Evolutionary conservation across 64 coral and sea anemone genomes (phyloP).

Genomic region (Catalaphyllia jardinei): DNA sequence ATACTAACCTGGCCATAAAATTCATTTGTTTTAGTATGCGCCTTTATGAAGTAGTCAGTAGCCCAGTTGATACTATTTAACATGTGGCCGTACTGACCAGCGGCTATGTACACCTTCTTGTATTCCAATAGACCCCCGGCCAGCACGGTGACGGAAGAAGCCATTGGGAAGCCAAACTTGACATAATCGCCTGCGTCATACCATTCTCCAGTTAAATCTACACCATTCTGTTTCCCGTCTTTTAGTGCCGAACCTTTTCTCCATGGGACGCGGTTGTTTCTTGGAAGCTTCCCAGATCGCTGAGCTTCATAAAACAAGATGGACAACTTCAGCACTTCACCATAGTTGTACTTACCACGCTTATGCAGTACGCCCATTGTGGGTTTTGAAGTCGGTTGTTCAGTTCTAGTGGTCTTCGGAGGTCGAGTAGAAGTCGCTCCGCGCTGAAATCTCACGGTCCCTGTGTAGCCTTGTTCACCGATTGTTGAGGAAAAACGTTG

Average conservation of each 20-base stretch:
- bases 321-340: conserved; percentile 71
- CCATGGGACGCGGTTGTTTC: conserved; percentile 82
- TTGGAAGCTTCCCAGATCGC: conserved; percentile 83
- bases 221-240: conserved; percentile 61
- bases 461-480: conserved; percentile 13
- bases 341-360: conserved; percentile 54
- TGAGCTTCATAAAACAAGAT: conserved; percentile 97
- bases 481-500: background rate
- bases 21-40: conserved; percentile 72
- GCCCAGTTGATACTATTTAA: conserved; percentile 93
- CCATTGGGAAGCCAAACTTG: conserved; percentile 97
- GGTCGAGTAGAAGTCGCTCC: background rate
- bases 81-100: conserved; percentile 67
- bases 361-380: background rate
- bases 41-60: conserved; percentile 94
- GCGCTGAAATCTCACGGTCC: conserved; percentile 33
- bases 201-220: conserved; percentile 92
- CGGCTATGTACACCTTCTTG: conserved; percentile 52
- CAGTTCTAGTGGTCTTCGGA: background rate
- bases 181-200: conserved; percentile 98
- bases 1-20: conserved; percentile 86
- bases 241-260: conserved; percentile 79
- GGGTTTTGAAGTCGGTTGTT: background rate
- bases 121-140: conserved; percentile 87
- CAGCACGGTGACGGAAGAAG: conserved; percentile 67